These are phyloP conservation scores for Saturnia pavonia DNA, from an alignment of 2,888 invertebrate genomes.

Conservation along the genomic window DNA sequence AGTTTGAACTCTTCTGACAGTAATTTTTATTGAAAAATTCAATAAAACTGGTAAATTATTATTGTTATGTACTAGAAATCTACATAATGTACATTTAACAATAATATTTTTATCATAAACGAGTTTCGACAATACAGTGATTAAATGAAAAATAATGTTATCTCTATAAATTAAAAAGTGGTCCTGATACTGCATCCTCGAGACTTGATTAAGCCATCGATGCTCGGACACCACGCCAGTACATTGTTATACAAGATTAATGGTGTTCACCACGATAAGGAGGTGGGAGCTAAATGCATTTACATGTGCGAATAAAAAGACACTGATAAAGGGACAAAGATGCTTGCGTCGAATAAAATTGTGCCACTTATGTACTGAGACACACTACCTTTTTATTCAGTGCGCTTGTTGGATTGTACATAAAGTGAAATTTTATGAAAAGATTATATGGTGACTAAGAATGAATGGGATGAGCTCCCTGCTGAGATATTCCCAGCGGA, in stretches of 20 bases:
- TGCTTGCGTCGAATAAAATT: slow-evolving; percentile 62
- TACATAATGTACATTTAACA: not conserved
- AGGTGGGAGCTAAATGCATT: slow-evolving; percentile 80
- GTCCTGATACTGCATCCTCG: slow-evolving; percentile 48
- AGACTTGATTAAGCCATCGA: slow-evolving; percentile 74
- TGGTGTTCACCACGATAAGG: slow-evolving; percentile 75
- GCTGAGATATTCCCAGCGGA: too few relatives aligned
- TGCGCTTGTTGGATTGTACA: not conserved
- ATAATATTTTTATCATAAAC: not conserved
- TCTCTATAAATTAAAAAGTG: slow-evolving; percentile 52
- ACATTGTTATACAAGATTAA: slow-evolving; percentile 81
- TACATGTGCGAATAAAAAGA: slow-evolving; percentile 78
- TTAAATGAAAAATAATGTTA: slow-evolving; percentile 36
- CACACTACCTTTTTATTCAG: slow-evolving; percentile 29
- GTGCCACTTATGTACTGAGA: slow-evolving; percentile 45
- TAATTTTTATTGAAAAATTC: not conserved
- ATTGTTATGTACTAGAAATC: not conserved
- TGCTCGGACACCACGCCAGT: slow-evolving; percentile 60
- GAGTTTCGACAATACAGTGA: not conserved
- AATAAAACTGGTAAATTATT: not conserved
- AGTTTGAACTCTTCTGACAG: not conserved
- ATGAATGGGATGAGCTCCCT: too few relatives aligned
- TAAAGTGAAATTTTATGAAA: not conserved
- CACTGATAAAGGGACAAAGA: slow-evolving; percentile 75
- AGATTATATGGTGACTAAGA: not conserved